These are phyloP conservation scores for Euleptes europaea DNA, from an alignment of 2,113 vertebrate species.

Conservation along the genomic window DNA sequence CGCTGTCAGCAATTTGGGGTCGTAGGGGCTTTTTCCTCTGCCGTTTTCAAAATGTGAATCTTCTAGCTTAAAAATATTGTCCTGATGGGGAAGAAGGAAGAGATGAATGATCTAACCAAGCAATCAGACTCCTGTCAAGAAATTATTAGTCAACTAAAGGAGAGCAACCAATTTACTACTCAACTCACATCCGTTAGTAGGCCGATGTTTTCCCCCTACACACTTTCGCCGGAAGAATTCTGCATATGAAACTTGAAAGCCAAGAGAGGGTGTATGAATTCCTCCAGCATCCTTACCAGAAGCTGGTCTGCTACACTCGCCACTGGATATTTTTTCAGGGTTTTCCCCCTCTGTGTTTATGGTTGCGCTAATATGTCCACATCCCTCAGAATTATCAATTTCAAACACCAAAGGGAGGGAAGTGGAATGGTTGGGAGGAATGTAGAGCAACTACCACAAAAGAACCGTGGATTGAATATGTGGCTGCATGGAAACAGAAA, in stretches of 20 bases:
- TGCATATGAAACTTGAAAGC: neutral
- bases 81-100: constrained; percentile 77
- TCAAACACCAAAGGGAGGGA: neutral
- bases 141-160: constrained; percentile 41
- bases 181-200: neutral
- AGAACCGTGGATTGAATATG: neutral
- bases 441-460: neutral
- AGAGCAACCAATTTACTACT: neutral
- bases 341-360: neutral
- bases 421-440: neutral
- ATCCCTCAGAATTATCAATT: neutral
- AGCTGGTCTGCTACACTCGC: neutral
- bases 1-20: constrained; percentile 92
- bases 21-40: constrained; percentile 95
- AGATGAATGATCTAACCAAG: neutral
- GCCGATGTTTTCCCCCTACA: too few species aligned
- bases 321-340: neutral
- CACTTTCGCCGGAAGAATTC: neutral
- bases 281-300: neutral
- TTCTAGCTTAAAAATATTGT: constrained; percentile 89
- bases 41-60: constrained; percentile 90
- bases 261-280: neutral
- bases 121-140: neutral
- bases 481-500: neutral
- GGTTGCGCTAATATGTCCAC: neutral